Conservation (phyloP, 2,888 invertebrate species). For the Sericinus montela region DNA sequence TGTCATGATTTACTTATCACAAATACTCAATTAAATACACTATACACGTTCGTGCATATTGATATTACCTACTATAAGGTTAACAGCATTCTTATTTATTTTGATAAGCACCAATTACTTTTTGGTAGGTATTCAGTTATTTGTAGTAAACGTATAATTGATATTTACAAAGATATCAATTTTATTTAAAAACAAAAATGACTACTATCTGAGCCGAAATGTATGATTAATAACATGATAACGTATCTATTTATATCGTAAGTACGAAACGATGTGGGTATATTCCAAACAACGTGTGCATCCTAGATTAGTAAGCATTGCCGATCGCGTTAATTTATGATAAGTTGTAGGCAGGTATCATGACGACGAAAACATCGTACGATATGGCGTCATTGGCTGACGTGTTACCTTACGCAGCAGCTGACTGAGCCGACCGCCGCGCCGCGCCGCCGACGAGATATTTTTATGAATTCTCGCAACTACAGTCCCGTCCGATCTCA, state of each 20-base stretch:
- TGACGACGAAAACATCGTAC: slow-evolving; percentile 52
- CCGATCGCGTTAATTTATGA: too few species aligned
- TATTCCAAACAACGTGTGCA: slow-evolving; percentile 7
- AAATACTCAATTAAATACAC: not conserved
- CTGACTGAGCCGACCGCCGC: not conserved
- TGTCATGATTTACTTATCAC: slow-evolving; percentile 5
- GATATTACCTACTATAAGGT: too few species aligned
- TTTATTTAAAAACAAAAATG: not conserved
- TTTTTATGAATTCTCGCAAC: slow-evolving; percentile 9
- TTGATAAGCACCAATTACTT: too few species aligned
- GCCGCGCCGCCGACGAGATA: not conserved
- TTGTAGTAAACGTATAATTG: not conserved
- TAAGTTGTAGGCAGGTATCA: slow-evolving; percentile 27
- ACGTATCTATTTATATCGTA: too few species aligned
- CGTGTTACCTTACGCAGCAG: slow-evolving; percentile 42
- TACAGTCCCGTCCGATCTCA: not conserved
- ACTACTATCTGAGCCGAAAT: slow-evolving; percentile 3
- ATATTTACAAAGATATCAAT: not conserved
- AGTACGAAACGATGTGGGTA: not conserved
- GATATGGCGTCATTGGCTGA: slow-evolving; percentile 57
- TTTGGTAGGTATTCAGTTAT: too few species aligned
- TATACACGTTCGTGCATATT: not conserved
- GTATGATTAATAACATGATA: slow-evolving; percentile 1
- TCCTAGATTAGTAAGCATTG: not conserved
- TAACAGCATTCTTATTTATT: too few species aligned